Evolutionary conservation across 1,140 invertebrate genomes (phyloP).

Genomic region (Drosophila tsacasi): DNA sequence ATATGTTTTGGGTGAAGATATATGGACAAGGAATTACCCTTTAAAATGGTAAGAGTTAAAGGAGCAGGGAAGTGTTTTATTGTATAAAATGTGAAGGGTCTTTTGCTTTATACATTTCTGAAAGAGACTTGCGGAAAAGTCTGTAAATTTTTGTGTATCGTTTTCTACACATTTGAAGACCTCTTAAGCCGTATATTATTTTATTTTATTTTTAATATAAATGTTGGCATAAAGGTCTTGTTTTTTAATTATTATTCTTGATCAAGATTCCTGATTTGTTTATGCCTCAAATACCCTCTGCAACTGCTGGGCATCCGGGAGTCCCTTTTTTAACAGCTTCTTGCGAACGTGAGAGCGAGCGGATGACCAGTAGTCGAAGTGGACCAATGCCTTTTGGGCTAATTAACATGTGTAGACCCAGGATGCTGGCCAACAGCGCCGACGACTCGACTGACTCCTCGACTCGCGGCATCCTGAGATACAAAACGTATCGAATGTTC

Average conservation of each 20-base stretch:
- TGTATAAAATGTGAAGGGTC: not conserved
- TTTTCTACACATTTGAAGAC: not conserved
- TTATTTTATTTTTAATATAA: not conserved
- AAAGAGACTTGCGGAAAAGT: too few species aligned
- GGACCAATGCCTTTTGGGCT: conserved; percentile 43
- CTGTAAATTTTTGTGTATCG: not conserved
- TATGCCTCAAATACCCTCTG: not conserved
- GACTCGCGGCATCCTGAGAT: conserved; percentile 21
- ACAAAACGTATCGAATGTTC: conserved; percentile 57
- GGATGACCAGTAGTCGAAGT: conserved; percentile 74
- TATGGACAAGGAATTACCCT: conserved; percentile 3
- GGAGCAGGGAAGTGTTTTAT: too few species aligned
- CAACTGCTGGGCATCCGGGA: not conserved
- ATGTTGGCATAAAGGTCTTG: too few species aligned
- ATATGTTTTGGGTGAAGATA: not conserved
- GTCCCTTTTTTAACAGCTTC: conserved; percentile 67
- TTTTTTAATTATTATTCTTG: too few species aligned
- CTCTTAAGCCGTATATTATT: too few species aligned
- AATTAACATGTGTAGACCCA: conserved; percentile 77
- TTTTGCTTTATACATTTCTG: not conserved
- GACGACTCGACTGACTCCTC: not conserved
- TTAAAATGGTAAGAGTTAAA: too few species aligned
- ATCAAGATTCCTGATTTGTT: too few species aligned
- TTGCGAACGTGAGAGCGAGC: conserved; percentile 76
- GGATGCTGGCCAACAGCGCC: conserved; percentile 46